Base-by-base conservation (phyloP, 2,888 invertebrate genomes). In the Nasonovia ribisnigri region DNA sequence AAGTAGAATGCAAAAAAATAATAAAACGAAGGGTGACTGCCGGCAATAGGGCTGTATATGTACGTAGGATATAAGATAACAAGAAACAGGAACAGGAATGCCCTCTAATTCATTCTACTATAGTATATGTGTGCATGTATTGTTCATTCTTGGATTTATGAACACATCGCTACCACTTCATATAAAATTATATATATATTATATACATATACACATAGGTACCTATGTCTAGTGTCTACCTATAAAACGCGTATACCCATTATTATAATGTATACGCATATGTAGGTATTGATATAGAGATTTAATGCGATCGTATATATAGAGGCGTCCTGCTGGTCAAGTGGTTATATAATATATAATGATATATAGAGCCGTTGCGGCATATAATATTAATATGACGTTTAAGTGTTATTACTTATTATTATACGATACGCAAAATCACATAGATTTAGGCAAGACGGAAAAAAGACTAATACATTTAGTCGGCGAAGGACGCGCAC, bases 21-120 rank as follows among this genome's bases (percentile, higher is more conserved):
- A 43, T 11, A 43, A 92, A 67, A 92, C 8, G 11, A 88, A 87
- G 84, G 54, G 84, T 57, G 84, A 54, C 57, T 57, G 43, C n/a
- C 36, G 48, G 57, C 46, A 36, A 60, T 54, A n/a, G 26, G 86
- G 24, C 57, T 36, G 36, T 77, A 24, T 77, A 24, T 1, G 20
- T 8, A 20, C 36, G 36, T 77, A 24, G 77, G 77, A 77, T 86
- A 57, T 46, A 92, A 86, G n/a, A 92, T 92, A 92, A 86, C 57
- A 92, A 91, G 91, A 84, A 91, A 84, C 91, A 91, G 91, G 91
- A 91, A 91, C 91, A 91, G 48, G 46, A 86, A 87, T 60, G 91
- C 91, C 91, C 57, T 86, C 57, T 42, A 3, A 77, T 77, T 77
- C 20, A 26, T 84, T 91, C 43, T 91, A 16, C 42, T 16, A 54